Evolutionary conservation across 2,797 vertebrate genomes (phyloP), one percentile per base, ranked within the genome.

Genomic region (Melanotaenia maccullochi): DNA sequence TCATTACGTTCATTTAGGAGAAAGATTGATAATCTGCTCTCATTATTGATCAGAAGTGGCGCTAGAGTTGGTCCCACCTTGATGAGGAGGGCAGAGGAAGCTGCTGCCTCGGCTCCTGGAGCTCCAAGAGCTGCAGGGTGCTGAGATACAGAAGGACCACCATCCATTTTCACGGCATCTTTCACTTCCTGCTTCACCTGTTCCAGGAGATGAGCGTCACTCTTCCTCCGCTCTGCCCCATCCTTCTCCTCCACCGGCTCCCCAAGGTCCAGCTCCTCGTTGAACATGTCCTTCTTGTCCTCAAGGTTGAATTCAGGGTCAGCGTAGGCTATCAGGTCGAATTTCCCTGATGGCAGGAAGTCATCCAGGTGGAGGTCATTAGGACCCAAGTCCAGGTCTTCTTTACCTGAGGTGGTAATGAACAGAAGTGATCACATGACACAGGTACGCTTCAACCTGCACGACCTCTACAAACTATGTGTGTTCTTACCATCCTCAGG

Each of bases 251-350:
- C 83, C 56, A 47, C 32, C 0, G 67, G n/a, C 64, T 97, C 98
- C 32, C 69, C 94, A 12, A 99, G 95, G 74, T 99, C 98, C 54
- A 99, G 89, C 47, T 99, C 97, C 82, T 97, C 97, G 5, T 95
- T 98, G 81, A 99, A 99, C 95, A 98, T 96, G 85, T 97, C 96
- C 78, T 97, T 99, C 89, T 98, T 99, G 92, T 98, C 98, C 28
- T 96, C 97, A 14, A 98, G 89, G 76, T 99, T 96, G 64, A 98
- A 96, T 72, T 97, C 97, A 0, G 98, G 97, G 85, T 99, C 98
- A 1, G 98, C 96, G 52, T 99, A 99, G 0, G 98, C 98, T 42
- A 99, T 97, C 28, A 99, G 95, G 87, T 99, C 98, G 71, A 99
- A 99, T 73, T 99, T 97, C 24, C 97, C 98, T 0, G 96, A 96